A percentile compares a stretch with the other conserved stretches of the same genome.
Conservation (phyloP, 2,113 vertebrate species). For the Labrus mixtus region DNA sequence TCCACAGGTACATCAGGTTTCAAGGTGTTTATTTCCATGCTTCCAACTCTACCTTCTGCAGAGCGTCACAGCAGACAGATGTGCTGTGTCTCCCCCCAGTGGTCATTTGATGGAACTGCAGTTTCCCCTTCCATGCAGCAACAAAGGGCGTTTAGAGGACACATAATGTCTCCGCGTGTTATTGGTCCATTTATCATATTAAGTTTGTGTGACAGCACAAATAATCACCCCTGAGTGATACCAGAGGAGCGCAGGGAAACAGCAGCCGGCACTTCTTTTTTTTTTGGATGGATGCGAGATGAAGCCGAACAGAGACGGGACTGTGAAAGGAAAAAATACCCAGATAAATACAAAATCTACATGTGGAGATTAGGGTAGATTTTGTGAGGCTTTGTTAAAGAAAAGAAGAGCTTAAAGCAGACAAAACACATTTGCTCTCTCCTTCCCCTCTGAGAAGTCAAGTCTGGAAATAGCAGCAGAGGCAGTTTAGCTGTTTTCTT, state of each 20-base stretch:
- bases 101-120: slow-evolving; percentile 3
- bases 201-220: slow-evolving; percentile 50
- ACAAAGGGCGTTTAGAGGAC: slow-evolving; percentile 61
- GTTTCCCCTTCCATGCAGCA: slow-evolving; percentile 6
- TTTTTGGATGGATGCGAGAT: neutral
- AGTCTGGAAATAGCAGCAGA: neutral
- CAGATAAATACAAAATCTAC: neutral
- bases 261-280: neutral
- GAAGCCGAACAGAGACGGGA: neutral
- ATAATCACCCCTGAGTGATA: slow-evolving; percentile 47
- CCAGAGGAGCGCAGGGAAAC: slow-evolving; percentile 16
- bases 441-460: neutral
- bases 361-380: neutral
- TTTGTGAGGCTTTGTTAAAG: neutral
- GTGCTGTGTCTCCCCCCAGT: slow-evolving; percentile 41
- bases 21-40: neutral
- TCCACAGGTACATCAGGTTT: no score
- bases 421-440: neutral
- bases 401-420: neutral
- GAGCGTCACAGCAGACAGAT: neutral
- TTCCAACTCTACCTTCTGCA: neutral
- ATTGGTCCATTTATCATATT: slow-evolving; percentile 60
- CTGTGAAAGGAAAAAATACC: neutral
- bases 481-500: neutral
- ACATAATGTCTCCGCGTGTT: slow-evolving; percentile 33